phyloP scores from a whole-genome alignment of 2,797 vertebrate genomes.

The Poeciliopsis paucimaculata region DNA sequence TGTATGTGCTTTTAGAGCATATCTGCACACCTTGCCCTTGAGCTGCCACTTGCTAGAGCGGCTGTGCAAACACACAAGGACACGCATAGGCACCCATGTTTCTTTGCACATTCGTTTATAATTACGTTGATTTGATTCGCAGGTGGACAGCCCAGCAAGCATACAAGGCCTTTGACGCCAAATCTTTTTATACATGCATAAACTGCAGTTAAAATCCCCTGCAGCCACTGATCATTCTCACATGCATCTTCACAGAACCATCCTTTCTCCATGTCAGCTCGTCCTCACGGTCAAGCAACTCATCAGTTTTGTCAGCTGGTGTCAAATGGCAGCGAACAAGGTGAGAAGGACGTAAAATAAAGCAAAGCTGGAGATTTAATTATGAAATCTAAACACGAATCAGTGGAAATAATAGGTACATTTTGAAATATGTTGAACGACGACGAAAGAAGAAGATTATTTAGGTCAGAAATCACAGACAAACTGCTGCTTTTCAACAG shows the following conservation, averaged over 20 bases:
- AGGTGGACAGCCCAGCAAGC: conserved; percentile 12
- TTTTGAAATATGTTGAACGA: conserved; percentile 60
- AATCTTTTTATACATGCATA: conserved; percentile 50
- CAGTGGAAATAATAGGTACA: conserved; percentile 58
- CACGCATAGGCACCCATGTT: neutral
- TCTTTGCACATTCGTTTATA: neutral
- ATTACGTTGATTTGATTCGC: conserved; percentile 37
- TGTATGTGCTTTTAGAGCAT: neutral
- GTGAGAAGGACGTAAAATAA: conserved; percentile 22
- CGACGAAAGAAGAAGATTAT: conserved; percentile 63
- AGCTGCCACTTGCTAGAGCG: neutral
- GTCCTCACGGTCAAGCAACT: conserved; percentile 55
- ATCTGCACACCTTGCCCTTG: conserved; percentile 21
- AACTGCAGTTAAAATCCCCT: conserved; percentile 42
- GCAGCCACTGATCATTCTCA: neutral
- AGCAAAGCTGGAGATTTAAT: conserved; percentile 30
- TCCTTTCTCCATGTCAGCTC: conserved; percentile 47
- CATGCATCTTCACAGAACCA: conserved; percentile 19
- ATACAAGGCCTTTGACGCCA: conserved; percentile 24
- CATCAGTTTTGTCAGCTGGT: conserved; percentile 39
- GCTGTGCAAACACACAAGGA: neutral
- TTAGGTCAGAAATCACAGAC: conserved; percentile 56
- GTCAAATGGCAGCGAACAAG: conserved; percentile 12
- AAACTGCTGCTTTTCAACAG: conserved; percentile 44
- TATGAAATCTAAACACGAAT: conserved; percentile 44